A percentile compares a stretch with the other conserved stretches of the same genome.
Conservation (phyloP, 2,888 invertebrate species). For the Cylindroiulus punctatus region DNA sequence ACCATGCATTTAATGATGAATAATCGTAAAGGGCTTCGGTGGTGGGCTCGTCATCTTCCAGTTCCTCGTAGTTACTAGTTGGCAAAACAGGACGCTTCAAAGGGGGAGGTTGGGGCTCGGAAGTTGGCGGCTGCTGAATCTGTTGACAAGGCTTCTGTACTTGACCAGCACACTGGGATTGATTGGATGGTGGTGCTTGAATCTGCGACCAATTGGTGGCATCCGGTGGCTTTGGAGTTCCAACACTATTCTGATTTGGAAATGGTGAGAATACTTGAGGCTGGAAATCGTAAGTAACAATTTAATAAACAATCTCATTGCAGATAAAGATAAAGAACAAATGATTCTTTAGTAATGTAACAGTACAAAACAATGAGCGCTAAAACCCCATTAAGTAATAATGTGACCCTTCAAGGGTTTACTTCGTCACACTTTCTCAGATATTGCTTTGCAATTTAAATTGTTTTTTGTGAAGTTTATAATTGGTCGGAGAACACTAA, state of each 20-base stretch:
- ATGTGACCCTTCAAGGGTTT: too few species aligned
- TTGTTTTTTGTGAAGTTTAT: too few species aligned
- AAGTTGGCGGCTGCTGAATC: not conserved
- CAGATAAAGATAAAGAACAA: too few species aligned
- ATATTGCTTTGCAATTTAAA: too few species aligned
- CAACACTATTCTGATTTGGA: slow-evolving; percentile 54
- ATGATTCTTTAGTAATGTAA: too few species aligned
- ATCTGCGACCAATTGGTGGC: not conserved
- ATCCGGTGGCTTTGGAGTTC: slow-evolving; percentile 50
- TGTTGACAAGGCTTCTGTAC: slow-evolving; percentile 62
- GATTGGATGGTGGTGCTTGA: slow-evolving; percentile 44
- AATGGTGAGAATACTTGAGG: slow-evolving; percentile 57
- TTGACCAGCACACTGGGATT: slow-evolving; percentile 15
- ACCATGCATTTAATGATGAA: slow-evolving; percentile 85
- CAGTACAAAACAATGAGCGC: not conserved
- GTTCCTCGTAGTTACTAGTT: slow-evolving; percentile 80
- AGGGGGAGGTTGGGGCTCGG: slow-evolving; percentile 62
- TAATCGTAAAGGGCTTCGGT: slow-evolving; percentile 89
- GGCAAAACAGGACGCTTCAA: slow-evolving; percentile 80
- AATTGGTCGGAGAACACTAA: not conserved
- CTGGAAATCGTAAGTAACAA: not conserved
- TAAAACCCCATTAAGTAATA: too few species aligned
- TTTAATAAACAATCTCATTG: not conserved
- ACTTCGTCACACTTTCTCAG: too few species aligned
- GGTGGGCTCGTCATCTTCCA: slow-evolving; percentile 78